Base-by-base conservation (phyloP, 1,140 invertebrate species). In the Sitobion miscanthi region DNA sequence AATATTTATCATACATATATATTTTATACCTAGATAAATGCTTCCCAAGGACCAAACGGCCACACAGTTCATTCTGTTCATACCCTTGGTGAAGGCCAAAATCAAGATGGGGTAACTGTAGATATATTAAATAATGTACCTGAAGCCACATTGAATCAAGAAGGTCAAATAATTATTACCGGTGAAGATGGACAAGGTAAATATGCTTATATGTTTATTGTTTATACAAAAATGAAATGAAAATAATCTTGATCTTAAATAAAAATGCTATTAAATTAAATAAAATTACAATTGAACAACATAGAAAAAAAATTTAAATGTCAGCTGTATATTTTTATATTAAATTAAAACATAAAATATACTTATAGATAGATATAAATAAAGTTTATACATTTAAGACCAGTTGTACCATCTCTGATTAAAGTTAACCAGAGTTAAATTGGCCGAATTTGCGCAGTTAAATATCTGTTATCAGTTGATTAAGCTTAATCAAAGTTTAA, bases 101-200 rank as follows among this genome's bases (percentile, higher is more conserved):
- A 96, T 91, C 93, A 94, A 69, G 95, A 95, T 92, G 96, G 96
- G 93, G 96, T 96, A 94, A 97, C 97, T 94, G 96, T 97, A 82
- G 98, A 99, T 62, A 98, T 99, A 95, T 96, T 99, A 94, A 98
- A 98, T 95, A 97, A 97, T 88, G 97, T 98, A 30, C 97, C 98
- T 7, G 98, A 98, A 95, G 98, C 98, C 42, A 97, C 97, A 83
- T 95, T 98, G 93, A 97, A 97, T 94, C 98, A 98, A 95, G 98
- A 99, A 95, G 98, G 98, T 49, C 98, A 99, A 96, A 97, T 99
- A 94, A 99, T 99, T 94, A 96, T 99, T 94, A 99, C 98, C 87
- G 98, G 98, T 93, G 98, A 99, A 96, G 98, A 98, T 96, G 97
- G 98, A 94, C 98, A 98, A 96, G 98, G 98, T 98, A 96, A 95